Conservation (phyloP, 2,113 vertebrate species). For the Diglossa brunneiventris region DNA sequence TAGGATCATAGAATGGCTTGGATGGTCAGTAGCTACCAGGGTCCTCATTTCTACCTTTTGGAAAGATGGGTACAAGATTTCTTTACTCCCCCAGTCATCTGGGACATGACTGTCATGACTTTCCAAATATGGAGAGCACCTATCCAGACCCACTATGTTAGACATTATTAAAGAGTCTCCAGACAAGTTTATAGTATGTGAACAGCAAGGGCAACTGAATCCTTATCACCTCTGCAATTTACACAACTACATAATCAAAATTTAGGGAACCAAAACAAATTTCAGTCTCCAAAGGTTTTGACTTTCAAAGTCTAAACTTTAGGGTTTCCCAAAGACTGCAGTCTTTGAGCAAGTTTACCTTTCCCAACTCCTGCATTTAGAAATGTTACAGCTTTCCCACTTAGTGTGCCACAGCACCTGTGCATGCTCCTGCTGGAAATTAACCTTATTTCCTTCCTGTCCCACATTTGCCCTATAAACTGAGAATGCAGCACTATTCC, state of each 20-base stretch:
- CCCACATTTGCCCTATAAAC: not conserved
- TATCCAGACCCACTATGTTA: not conserved
- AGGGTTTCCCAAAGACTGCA: not conserved
- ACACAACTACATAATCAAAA: not conserved
- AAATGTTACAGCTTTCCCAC: not conserved
- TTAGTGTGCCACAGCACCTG: not conserved
- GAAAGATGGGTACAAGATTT: not conserved
- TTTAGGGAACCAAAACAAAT: not conserved
- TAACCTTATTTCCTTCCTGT: not conserved
- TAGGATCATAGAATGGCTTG: not conserved
- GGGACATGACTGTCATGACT: not conserved
- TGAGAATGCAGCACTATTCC: accelerated
- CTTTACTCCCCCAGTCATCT: not conserved
- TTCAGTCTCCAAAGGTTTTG: not conserved
- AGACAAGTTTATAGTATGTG: not conserved
- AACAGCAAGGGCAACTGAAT: not conserved
- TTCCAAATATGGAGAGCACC: not conserved
- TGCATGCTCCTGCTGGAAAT: not conserved
- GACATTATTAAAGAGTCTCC: not conserved
- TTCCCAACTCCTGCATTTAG: not conserved
- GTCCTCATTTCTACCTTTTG: not conserved
- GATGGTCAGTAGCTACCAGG: not conserved
- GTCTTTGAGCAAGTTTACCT: not conserved
- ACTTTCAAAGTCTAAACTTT: not conserved
- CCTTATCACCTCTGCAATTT: not conserved